Percentiles rank a stretch among this genome's conserved stretches.
Evolutionary conservation across 2,888 invertebrate genomes (phyloP).

Genomic region (Cinara cedri): DNA sequence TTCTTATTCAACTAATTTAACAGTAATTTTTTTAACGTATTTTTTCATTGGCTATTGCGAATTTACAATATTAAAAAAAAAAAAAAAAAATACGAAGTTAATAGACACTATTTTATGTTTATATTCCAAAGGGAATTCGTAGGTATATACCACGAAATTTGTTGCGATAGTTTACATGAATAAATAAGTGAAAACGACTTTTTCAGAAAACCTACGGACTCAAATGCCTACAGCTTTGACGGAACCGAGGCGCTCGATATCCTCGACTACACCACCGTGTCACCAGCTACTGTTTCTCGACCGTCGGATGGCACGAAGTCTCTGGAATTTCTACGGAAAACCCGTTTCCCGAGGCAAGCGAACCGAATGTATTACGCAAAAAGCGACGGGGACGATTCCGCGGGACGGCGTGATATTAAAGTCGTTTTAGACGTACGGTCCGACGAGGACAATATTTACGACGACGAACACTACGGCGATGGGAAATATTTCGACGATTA

Average conservation of each 20-base stretch:
- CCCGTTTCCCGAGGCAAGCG: slow-evolving; percentile 4
- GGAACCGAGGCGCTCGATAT: background rate
- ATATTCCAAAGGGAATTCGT: too few species aligned
- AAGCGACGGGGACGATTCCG: background rate
- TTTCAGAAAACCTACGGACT: slow-evolving; percentile 6
- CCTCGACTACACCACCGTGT: background rate
- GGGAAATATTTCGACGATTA: background rate
- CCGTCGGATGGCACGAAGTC: background rate
- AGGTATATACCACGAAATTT: too few species aligned
- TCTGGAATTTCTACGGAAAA: background rate
- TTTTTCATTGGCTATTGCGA: too few species aligned
- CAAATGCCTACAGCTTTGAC: background rate
- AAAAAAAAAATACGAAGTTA: too few species aligned
- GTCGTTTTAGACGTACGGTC: slow-evolving; percentile 15
- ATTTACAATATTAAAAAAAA: too few species aligned
- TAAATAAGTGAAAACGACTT: background rate
- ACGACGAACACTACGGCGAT: background rate
- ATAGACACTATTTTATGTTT: too few species aligned
- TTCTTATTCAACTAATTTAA: too few species aligned
- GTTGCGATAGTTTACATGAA: too few species aligned
- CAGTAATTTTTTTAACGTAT: too few species aligned
- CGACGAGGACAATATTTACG: background rate
- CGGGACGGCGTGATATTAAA: background rate
- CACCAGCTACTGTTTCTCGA: too few species aligned
- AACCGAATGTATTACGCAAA: background rate